A percentile compares a stretch with the other conserved stretches of the same genome.
Conservation (phyloP, 1,140 invertebrate species). For the Diploscapter pachys region DNA sequence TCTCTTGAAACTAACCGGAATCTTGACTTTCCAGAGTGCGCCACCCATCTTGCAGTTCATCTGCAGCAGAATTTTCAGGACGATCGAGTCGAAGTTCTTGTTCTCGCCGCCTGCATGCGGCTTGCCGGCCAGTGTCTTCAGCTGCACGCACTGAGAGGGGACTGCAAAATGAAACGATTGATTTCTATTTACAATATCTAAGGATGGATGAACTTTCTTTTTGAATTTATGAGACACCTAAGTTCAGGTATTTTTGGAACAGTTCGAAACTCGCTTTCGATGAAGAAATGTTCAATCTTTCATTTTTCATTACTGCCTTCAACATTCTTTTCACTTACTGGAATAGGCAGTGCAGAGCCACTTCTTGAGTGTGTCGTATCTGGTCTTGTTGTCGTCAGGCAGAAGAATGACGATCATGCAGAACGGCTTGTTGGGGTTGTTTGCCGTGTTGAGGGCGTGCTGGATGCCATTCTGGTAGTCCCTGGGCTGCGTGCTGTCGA, state of each 20-base stretch:
- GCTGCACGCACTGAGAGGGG: conserved; percentile 23
- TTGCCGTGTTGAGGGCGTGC: conserved; percentile 11
- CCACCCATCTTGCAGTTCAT: conserved; percentile 36
- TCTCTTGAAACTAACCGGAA: conserved; percentile 11
- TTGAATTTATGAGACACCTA: too few relatives aligned
- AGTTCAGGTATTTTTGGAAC: too few relatives aligned
- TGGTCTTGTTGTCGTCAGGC: conserved; percentile 33
- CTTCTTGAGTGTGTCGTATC: conserved; percentile 36
- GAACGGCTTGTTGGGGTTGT: not conserved
- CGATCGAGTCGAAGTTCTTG: conserved; percentile 33
- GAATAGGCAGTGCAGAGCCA: conserved; percentile 8
- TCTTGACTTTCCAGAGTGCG: conserved; percentile 31
- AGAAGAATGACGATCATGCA: conserved; percentile 30
- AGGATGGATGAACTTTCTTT: too few relatives aligned
- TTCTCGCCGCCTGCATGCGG: conserved; percentile 20
- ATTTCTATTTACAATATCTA: too few relatives aligned
- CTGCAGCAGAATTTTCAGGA: conserved; percentile 33
- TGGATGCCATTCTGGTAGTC: conserved; percentile 21
- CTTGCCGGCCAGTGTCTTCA: conserved; percentile 21
- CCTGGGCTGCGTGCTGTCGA: not conserved
- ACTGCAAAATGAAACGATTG: not conserved
- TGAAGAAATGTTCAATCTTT: too few relatives aligned
- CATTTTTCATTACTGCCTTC: too few relatives aligned
- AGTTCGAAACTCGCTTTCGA: not conserved
- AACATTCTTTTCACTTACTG: not conserved